Evolutionary conservation across 2,888 invertebrate genomes (phyloP), one percentile per base, ranked within the genome.

Genomic region (Temnothorax unifasciatus): DNA sequence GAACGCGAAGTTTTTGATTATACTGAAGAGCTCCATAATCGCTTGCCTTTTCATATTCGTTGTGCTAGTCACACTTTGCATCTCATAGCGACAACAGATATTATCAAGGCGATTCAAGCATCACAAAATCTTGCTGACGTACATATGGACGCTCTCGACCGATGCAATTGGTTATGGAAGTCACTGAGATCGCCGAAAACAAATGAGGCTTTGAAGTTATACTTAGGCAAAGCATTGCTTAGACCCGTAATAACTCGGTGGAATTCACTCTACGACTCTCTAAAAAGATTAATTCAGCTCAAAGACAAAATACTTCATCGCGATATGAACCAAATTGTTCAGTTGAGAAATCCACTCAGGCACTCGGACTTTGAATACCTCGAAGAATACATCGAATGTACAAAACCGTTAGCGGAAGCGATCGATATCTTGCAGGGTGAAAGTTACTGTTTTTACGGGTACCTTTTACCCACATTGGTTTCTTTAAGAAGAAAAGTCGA

Each of bases 361-460:
- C n/a, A 47, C 11, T 13, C 9, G 11, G 69, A 69, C n/a, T 69
- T 69, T 50, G 18, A 47, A 21, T 69, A 47, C 25, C 38, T 50
- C 5, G 44, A 69, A n/a, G 68, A 68, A 41, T 68, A 68, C 68
- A n/a, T 41, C 8, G 18, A 9, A n/a, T 69, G 69, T 69, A n/a
- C 44, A 21, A 47, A 69, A 25, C 69, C 69, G 2, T 11, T 69
- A 11, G 69, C 69, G 29, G 29, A 69, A 9, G 47, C 47, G 13
- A 50, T 69, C 9, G 47, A 69, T 50, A 69, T 50, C 8, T 25
- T 69, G 11, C 69, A 69, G 25, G 44, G 47, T 13, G 69, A 69
- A 69, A 47, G 25, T n/a, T 47, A 69, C 21, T 69, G 69, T 25
- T 69, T 47, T 50, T 69, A 69, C 47, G 69, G 69, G n/a, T 69